Evolutionary conservation across 2,888 invertebrate genomes (phyloP), one percentile per base, ranked within the genome.

Genomic region (Brenthis daphne): DNA sequence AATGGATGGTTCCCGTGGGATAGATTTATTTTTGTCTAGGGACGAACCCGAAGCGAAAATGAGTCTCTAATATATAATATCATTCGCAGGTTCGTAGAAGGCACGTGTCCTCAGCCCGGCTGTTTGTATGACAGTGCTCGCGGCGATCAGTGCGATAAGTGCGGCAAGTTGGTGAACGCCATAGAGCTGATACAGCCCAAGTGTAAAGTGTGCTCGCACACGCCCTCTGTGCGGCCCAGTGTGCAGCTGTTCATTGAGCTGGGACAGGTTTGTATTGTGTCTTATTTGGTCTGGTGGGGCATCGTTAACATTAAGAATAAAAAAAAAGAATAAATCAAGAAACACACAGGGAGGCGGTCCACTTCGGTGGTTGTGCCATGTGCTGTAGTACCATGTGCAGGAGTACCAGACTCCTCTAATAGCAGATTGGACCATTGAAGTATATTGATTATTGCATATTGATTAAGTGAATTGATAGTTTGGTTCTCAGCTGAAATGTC

Each of bases 131-230:
- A 97, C 76, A 97, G 97, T 84, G 99, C 99, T 0, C 94, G 99
- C 54, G 99, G 99, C 2, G 99, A 99, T 91, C 99, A 99, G 87
- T 99, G 99, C 85, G 99, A 99, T 87, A 96, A 96, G 75, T 99
- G 99, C 83, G 98, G 99, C 2, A 98, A 98, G 83, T 94, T 99
- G 12, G 96, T 99, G 66, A 99, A 99, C 86, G 98, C 99, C 0
- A 94, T 95, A 0, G 99, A 99, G 70, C 92, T 99, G 43, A 94
- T 95, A 70, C 93, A 95, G 69, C 98, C 99, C 0, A 93, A 96
- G 12, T 99, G 99, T 86, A 99, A 99, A 89, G 76, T 88, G 43
- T 99, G 99, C 85, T 92, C 93, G n/a, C 92, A 87, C 47, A 90
- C 94, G 0, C 97, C 98, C 0, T 91, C 95, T 0, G 80, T 97